These are phyloP conservation scores for Pelvicachromis taeniatus DNA, from an alignment of 2,113 vertebrate genomes.

Conservation along the genomic window DNA sequence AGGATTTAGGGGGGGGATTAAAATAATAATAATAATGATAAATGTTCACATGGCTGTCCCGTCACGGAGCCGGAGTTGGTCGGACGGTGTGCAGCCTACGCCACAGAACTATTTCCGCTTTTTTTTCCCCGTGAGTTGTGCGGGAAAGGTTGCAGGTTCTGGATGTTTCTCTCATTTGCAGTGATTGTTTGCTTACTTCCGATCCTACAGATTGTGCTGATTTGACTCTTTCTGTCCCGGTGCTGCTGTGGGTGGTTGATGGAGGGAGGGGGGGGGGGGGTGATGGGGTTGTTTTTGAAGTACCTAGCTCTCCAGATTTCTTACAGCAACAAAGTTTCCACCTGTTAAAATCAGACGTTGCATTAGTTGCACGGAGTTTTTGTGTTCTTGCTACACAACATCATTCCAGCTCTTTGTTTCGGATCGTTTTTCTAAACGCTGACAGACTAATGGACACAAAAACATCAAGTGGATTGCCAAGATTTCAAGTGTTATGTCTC, in stretches of 20 bases:
- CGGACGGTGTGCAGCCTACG: not conserved
- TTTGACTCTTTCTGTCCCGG: conserved; percentile 1
- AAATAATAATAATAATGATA: not conserved
- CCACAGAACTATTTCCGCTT: not conserved
- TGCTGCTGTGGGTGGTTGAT: not conserved
- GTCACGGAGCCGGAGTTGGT: not conserved
- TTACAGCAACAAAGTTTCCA: not conserved
- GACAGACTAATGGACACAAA: not conserved
- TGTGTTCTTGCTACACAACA: not conserved
- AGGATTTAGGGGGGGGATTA: not conserved
- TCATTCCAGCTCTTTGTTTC: not conserved
- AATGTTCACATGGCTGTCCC: conserved; percentile 48
- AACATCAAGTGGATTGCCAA: not conserved
- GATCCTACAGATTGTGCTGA: conserved; percentile 5
- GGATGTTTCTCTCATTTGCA: not conserved
- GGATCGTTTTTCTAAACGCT: not conserved
- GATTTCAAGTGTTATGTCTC: not conserved
- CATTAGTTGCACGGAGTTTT: not conserved
- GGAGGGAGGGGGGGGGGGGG: not conserved
- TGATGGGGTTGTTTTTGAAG: not conserved
- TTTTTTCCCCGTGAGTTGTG: not conserved
- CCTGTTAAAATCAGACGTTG: not conserved
- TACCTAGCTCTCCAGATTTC: not conserved
- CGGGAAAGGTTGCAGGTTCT: not conserved
- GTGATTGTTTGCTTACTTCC: not conserved